Evolutionary conservation across 2,113 vertebrate genomes (phyloP).

Genomic region (Mesocricetus auratus): DNA sequence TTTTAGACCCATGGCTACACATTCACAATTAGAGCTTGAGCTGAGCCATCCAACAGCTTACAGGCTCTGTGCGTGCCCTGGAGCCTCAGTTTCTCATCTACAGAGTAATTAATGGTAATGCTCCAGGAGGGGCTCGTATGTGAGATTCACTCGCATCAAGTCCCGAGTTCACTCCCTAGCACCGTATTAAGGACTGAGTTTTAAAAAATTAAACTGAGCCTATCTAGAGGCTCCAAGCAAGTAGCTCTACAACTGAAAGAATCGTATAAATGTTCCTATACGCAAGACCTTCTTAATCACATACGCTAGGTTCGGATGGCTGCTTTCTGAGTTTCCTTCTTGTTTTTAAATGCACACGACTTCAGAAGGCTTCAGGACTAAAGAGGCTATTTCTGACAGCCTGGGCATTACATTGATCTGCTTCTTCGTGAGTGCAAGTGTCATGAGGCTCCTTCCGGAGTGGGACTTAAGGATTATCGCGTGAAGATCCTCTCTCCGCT

Average conservation of each 20-base stretch:
- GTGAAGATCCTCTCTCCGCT: constrained; percentile 62
- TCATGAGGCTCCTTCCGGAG: constrained; percentile 68
- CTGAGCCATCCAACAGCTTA: background rate
- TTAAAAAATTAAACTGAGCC: background rate
- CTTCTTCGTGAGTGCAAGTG: constrained; percentile 30
- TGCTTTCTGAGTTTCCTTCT: constrained; percentile 16
- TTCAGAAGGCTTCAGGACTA: constrained; percentile 55
- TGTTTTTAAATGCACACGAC: background rate
- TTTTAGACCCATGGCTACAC: background rate
- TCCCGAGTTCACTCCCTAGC: background rate
- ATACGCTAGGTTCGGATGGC: background rate
- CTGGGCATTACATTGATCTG: constrained; percentile 68
- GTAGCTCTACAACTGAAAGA: constrained; percentile 22
- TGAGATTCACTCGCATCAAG: background rate
- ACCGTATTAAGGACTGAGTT: background rate
- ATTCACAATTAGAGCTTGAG: background rate
- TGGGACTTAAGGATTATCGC: constrained; percentile 71
- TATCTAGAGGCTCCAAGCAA: background rate
- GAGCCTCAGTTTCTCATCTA: background rate
- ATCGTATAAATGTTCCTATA: background rate
- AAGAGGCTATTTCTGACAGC: constrained; percentile 66
- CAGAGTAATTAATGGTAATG: background rate
- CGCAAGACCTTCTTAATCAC: constrained; percentile 8
- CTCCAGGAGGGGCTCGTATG: background rate
- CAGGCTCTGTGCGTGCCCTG: too few relatives aligned